Conservation (phyloP, 2,888 invertebrate genomes). For the Spodoptera littoralis region DNA sequence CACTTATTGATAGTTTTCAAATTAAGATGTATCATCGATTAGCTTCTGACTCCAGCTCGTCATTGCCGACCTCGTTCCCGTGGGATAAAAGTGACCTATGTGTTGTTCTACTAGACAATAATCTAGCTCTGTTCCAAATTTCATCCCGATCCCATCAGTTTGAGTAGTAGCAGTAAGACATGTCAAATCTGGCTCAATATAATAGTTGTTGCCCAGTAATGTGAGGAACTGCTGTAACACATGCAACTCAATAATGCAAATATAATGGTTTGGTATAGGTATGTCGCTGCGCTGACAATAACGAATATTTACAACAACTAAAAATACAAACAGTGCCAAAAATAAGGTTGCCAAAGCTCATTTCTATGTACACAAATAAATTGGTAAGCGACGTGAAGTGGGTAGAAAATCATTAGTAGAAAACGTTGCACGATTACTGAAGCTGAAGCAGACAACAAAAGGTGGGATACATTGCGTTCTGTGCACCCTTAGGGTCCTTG, state of each 20-base stretch:
- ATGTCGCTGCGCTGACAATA: constrained; percentile 15
- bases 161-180: too few species aligned
- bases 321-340: constrained; percentile 36
- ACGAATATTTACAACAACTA: constrained; percentile 27
- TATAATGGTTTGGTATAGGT: too few species aligned
- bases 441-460: constrained; percentile 63
- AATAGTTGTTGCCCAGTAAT: too few species aligned
- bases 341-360: constrained; percentile 23
- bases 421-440: constrained; percentile 19
- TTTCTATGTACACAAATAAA: constrained; percentile 16
- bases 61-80: too few species aligned
- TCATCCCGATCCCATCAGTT: too few species aligned
- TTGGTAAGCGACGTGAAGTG: constrained; percentile 19
- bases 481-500: constrained; percentile 62
- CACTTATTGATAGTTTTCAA: constrained; percentile 26
- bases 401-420: constrained; percentile 16
- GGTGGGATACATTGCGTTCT: constrained; percentile 55
- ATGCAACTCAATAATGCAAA: too few species aligned
- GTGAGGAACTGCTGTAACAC: too few species aligned
- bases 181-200: too few species aligned
- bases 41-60: too few species aligned
- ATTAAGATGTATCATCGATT: constrained; percentile 14
- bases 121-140: too few species aligned
- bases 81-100: too few species aligned
- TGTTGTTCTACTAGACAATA: too few species aligned